These are phyloP conservation scores for Coremacera marginata DNA, from an alignment of 2,888 invertebrate species.

Conservation along the genomic window DNA sequence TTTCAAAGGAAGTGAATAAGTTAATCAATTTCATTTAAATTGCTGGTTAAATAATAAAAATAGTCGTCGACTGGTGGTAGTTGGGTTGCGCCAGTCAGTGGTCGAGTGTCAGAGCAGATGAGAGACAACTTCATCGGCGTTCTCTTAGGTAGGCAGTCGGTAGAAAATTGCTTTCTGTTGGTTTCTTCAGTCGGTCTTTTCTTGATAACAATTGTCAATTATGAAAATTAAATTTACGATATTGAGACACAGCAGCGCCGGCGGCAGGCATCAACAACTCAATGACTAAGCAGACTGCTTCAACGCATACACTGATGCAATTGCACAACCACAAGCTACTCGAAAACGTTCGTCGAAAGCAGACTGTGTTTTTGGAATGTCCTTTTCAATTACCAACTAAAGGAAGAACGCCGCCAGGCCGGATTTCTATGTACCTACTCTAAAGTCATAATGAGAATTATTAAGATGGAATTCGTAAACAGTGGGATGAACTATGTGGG, in stretches of 20 bases:
- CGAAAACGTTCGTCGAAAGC: neutral
- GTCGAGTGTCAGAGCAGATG: neutral
- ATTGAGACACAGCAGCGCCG: conserved; percentile 5
- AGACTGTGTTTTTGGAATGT: neutral
- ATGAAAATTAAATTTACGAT: conserved; percentile 10
- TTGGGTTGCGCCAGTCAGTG: neutral
- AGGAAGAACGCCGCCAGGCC: neutral
- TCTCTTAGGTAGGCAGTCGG: too few relatives aligned
- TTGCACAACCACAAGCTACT: neutral
- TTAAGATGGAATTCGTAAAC: neutral
- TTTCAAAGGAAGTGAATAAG: conserved; percentile 4
- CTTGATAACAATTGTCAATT: conserved; percentile 9
- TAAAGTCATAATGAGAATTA: neutral
- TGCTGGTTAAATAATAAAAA: neutral
- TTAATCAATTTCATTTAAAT: conserved; percentile 14
- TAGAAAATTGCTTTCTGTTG: neutral
- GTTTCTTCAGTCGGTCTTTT: neutral
- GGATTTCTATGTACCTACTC: neutral
- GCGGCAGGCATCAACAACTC: neutral
- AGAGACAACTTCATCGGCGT: too few relatives aligned
- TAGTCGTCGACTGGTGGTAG: neutral
- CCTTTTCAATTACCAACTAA: neutral
- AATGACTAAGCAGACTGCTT: neutral
- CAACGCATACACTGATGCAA: neutral
- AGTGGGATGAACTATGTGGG: too few relatives aligned